These are phyloP conservation scores for Pristis pectinata DNA, from an alignment of 2,797 vertebrate genomes.

Conservation along the genomic window DNA sequence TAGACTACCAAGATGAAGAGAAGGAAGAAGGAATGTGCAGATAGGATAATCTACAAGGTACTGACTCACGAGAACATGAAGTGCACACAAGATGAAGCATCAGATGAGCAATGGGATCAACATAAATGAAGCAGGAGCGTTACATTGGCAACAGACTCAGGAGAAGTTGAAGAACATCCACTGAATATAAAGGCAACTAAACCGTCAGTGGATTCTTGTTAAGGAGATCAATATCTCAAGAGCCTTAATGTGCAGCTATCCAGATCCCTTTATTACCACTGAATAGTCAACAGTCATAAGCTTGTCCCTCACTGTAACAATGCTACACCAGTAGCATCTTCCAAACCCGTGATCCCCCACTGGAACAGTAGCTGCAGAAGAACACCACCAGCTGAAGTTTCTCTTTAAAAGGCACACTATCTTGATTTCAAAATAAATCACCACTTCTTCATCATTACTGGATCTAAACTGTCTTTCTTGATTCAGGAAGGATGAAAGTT, in stretches of 20 bases:
- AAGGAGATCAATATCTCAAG: not conserved
- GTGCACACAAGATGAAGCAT: not conserved
- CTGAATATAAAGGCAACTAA: not conserved
- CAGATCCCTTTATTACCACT: not conserved
- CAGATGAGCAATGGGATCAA: not conserved
- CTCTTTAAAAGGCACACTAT: too few relatives aligned
- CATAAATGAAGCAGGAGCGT: not conserved
- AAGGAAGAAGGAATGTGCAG: not conserved
- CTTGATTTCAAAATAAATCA: too few relatives aligned
- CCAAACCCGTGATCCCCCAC: too few relatives aligned
- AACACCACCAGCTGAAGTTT: too few relatives aligned
- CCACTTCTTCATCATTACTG: not conserved
- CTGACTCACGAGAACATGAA: not conserved
- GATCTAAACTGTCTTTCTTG: constrained; percentile 48
- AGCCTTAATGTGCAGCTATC: not conserved
- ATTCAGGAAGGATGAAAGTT: constrained; percentile 69
- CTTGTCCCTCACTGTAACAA: not conserved
- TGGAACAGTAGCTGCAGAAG: too few relatives aligned
- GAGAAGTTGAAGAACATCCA: not conserved
- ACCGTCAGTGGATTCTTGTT: not conserved
- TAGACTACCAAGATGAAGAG: not conserved
- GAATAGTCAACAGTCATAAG: not conserved
- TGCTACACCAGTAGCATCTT: not conserved
- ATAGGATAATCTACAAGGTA: not conserved
- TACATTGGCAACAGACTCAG: not conserved